phyloP scores from a whole-genome alignment of 2,888 invertebrate species.

The Abrostola triplasia region DNA sequence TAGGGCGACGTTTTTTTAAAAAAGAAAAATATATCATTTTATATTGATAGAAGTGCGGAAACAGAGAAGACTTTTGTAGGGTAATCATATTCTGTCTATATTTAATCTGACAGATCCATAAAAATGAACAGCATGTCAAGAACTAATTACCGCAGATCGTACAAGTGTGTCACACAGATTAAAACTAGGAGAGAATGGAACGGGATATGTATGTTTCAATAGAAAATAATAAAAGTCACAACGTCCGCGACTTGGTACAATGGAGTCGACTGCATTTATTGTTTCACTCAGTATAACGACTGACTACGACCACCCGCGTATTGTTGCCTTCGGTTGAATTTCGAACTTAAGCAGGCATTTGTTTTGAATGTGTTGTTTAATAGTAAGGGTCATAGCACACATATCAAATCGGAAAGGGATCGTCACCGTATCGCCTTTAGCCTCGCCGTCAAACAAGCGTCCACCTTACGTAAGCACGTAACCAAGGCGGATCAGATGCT shows the following conservation, averaged over 20 bases:
- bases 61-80: no score
- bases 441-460: no score
- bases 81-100: no score
- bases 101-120: background rate
- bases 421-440: no score
- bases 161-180: slow-evolving; percentile 24
- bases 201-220: slow-evolving; percentile 27
- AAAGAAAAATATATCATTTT: no score
- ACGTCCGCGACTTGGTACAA: slow-evolving; percentile 23
- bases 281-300: slow-evolving; percentile 12
- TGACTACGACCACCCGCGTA: slow-evolving; percentile 7
- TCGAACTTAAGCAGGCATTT: slow-evolving; percentile 3
- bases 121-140: background rate
- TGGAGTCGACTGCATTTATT: slow-evolving; percentile 28
- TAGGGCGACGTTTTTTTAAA: no score
- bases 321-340: slow-evolving; percentile 25
- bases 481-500: no score
- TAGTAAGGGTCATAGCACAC: no score
- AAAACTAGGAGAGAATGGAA: slow-evolving; percentile 15
- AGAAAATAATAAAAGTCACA: slow-evolving; percentile 34
- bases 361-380: background rate
- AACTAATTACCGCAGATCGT: slow-evolving; percentile 11
- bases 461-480: no score
- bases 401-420: no score
- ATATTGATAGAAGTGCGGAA: no score